Evolutionary conservation across 1,140 invertebrate species (phyloP), one percentile per base, ranked within the genome.

Genomic region (Bilobella aurantiaca): DNA sequence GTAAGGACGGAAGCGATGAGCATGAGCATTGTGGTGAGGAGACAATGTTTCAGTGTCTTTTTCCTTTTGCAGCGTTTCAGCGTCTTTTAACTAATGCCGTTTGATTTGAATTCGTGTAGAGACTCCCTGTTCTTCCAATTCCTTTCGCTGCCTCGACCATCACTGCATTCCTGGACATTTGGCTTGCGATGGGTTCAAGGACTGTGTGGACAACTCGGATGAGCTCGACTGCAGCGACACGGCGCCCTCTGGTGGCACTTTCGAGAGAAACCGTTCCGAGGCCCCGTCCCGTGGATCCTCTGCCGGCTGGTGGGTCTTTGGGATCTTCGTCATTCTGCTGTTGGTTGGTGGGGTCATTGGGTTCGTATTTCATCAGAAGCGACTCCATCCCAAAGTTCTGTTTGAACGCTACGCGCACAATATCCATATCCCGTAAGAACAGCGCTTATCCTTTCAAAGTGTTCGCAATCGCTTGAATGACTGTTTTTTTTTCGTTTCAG

Each of bases 1-100:
- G 92, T 76, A 81, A 82, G 0, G 84, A 90, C 53, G 85, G 85
- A 3, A 90, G 91, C 73, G 92, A 95, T 76, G 91, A 95, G 77
- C 77, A 80, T 57, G 42, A 14, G 8, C 18, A 62, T 31, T 66
- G 63, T 30, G 31, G 65, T 67, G 47, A 30, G 58, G 27, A 8
- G 12, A 3, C 32, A n/a, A n/a, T n/a, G n/a, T n/a, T n/a, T n/a
- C n/a, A n/a, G n/a, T n/a, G n/a, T n/a, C n/a, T n/a, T n/a, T n/a
- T n/a, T n/a, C n/a, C n/a, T n/a, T n/a, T n/a, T n/a, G n/a, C n/a
- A n/a, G n/a, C n/a, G n/a, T n/a, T n/a, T n/a, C n/a, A n/a, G 12
- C 25, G 53, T 5, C 5, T 42, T 42, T 14, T n/a, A n/a, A 21
- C 23, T 46, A 62, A 62, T 31, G 5, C 46, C 27, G 5, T 46